Base-by-base conservation (phyloP, 2,888 invertebrate species). In the Rhaphigaster nebulosa region DNA sequence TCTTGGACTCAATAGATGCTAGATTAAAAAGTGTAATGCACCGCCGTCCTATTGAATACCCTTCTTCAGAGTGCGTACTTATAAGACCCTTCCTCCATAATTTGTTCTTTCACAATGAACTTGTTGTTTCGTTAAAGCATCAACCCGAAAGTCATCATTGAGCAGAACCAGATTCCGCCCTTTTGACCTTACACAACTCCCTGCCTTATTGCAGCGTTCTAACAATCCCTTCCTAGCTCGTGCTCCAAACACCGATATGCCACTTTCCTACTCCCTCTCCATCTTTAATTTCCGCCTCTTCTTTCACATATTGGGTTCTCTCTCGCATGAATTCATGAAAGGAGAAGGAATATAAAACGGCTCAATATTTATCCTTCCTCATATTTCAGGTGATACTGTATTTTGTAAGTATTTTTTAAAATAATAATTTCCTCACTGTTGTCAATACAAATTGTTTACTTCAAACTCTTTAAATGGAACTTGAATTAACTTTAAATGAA, bases 281-380 rank as follows among this genome's bases (percentile, higher is more conserved):
- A n/a, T 60, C 60, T 60, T 60, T 60, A 60, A 60, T 60, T 60
- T 60, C 60, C 60, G 60, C 60, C n/a, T 60, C 26, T 60, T 60
- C n/a, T 12, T 60, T n/a, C 60, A 13, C 60, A 60, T 60, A n/a
- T n/a, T n/a, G n/a, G 10, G n/a, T 60, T n/a, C n/a, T n/a, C 60
- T 60, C n/a, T 60, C 60, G n/a, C 12, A 60, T n/a, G n/a, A n/a
- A 60, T n/a, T 60, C 54, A 60, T 60, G 60, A 13, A n/a, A 60
- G 12, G 3, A 60, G 12, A 60, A 56, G 56, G 26, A 60, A n/a
- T n/a, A 60, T 60, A 60, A 23, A 60, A 10, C 60, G 13, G 3
- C 12, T 60, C 60, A n/a, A 60, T 60, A n/a, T 60, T n/a, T 23
- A 23, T 23, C 54, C 8, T 20, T 60, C n/a, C 12, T n/a, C n/a